These are phyloP conservation scores for Kryptolebias marmoratus DNA, from an alignment of 2,113 vertebrate genomes.

Conservation along the genomic window DNA sequence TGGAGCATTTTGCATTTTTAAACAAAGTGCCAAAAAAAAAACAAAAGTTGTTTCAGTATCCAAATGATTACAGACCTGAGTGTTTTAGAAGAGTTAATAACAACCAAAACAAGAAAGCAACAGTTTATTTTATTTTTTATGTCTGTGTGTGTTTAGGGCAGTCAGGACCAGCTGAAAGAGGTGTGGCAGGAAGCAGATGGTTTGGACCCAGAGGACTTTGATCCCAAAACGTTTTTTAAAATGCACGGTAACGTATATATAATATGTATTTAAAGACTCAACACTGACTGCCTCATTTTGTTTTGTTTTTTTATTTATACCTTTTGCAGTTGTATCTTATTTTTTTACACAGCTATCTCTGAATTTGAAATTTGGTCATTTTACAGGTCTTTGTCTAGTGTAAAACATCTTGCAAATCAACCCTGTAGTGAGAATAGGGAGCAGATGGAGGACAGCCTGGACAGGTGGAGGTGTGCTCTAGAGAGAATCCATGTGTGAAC, in stretches of 20 bases:
- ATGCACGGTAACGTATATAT: constrained; percentile 86
- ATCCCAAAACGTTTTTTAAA: constrained; percentile 96
- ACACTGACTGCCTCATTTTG: neutral
- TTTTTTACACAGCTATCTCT: neutral
- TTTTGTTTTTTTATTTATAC: neutral
- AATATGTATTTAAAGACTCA: neutral
- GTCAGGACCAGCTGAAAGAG: constrained; percentile 94
- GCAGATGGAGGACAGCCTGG: too few relatives aligned
- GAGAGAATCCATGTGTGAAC: too few relatives aligned
- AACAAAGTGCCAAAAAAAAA: too few relatives aligned
- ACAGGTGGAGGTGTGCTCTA: too few relatives aligned
- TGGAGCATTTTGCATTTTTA: too few relatives aligned
- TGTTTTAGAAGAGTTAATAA: too few relatives aligned
- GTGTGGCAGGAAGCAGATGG: constrained; percentile 94
- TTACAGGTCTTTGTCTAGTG: neutral
- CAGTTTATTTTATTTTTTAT: neutral
- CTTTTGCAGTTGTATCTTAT: neutral
- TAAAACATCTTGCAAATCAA: too few relatives aligned
- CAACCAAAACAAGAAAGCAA: neutral
- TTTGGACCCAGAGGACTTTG: constrained; percentile 90
- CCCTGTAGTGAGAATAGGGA: too few relatives aligned
- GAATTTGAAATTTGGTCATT: neutral
- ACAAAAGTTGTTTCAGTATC: too few relatives aligned
- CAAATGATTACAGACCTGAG: too few relatives aligned
- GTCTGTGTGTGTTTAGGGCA: constrained; percentile 82